Evolutionary conservation across 2,888 invertebrate genomes (phyloP).

Genomic region (Anorthoa munda): DNA sequence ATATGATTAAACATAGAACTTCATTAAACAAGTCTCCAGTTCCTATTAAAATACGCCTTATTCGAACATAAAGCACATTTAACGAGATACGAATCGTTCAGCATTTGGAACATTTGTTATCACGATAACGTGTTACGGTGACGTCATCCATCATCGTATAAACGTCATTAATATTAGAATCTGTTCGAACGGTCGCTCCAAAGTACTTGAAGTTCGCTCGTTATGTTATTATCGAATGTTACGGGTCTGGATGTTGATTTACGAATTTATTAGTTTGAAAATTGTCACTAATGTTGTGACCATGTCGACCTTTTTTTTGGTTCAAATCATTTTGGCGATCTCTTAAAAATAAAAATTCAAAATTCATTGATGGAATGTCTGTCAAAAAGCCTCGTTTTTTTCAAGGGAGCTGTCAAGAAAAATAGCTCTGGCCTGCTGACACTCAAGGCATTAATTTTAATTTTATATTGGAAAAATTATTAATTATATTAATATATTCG

Average conservation of each 20-base stretch:
- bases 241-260: constrained; percentile 24
- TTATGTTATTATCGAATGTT: constrained; percentile 45
- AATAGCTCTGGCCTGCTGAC: no score
- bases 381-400: no score
- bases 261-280: neutral
- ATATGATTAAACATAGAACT: constrained; percentile 8
- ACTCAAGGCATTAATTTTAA: no score
- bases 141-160: constrained; percentile 67
- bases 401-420: no score
- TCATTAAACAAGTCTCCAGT: constrained; percentile 26
- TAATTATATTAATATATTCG: no score
- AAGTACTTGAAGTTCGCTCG: constrained; percentile 48
- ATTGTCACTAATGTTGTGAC: neutral
- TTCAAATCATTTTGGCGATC: no score
- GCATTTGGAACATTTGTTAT: constrained; percentile 35
- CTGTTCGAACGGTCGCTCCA: constrained; percentile 45
- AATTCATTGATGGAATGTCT: no score
- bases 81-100: constrained; percentile 64
- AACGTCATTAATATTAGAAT: constrained; percentile 69
- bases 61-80: constrained; percentile 51
- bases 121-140: constrained; percentile 54
- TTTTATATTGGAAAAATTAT: no score
- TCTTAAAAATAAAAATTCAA: no score
- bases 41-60: constrained; percentile 27
- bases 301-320: no score